A percentile compares a stretch with the other conserved stretches of the same genome.
Evolutionary conservation across 1,140 invertebrate genomes (phyloP).

Genomic region (Eurosta solidaginis): DNA sequence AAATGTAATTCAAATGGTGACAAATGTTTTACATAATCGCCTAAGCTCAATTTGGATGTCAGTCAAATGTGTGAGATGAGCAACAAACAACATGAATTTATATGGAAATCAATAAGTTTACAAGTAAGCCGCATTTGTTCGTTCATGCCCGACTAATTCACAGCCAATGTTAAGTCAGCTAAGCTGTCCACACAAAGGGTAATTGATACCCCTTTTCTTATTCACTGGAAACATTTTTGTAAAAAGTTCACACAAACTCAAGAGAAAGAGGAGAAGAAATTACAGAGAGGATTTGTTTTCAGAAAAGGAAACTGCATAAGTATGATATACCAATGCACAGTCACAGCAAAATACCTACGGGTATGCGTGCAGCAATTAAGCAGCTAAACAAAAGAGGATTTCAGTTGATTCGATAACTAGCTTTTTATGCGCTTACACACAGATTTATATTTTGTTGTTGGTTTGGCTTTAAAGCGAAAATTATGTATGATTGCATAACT

Average conservation of each 20-base stretch:
- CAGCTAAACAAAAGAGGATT: not conserved
- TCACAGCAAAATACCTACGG: no score
- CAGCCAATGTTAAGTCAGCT: not conserved
- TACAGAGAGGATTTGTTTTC: no score
- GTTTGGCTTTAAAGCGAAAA: not conserved
- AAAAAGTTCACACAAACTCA: no score
- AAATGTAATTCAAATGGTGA: not conserved
- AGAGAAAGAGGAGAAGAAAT: no score
- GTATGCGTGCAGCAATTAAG: not conserved
- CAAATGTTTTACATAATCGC: not conserved
- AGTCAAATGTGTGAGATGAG: not conserved
- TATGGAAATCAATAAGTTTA: conserved; percentile 8
- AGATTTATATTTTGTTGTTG: not conserved
- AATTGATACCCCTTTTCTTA: no score
- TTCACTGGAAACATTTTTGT: no score
- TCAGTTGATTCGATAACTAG: not conserved
- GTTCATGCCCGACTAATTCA: not conserved
- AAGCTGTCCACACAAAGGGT: not conserved
- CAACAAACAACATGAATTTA: not conserved
- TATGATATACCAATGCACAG: not conserved
- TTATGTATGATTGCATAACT: no score
- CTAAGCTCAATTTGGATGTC: not conserved
- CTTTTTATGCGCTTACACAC: not conserved
- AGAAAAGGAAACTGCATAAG: no score
- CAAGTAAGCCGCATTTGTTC: not conserved